Conservation (phyloP, 2,797 vertebrate genomes). For the Syngnathus rostellatus region DNA sequence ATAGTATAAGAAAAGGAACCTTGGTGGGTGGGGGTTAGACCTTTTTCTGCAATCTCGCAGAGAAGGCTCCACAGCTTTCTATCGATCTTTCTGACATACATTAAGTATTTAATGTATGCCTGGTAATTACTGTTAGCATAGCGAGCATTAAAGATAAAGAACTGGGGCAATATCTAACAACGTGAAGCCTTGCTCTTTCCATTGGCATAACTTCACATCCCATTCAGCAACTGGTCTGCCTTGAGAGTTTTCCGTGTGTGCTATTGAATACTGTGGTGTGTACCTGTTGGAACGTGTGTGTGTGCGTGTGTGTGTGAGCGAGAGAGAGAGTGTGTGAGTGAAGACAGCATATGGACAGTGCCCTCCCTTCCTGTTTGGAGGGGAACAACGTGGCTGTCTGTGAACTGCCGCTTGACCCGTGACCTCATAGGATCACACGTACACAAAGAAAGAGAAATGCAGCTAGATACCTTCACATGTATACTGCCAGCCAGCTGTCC, state of each 20-base stretch:
- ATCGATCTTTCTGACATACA: too few relatives aligned
- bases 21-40: too few relatives aligned
- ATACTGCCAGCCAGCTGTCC: conserved; percentile 65
- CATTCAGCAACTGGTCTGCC: conserved; percentile 5
- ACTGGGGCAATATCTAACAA: too few relatives aligned
- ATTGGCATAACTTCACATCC: neutral
- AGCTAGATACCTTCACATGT: conserved; percentile 48
- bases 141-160: too few relatives aligned
- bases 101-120: too few relatives aligned
- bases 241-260: neutral
- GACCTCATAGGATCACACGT: conserved; percentile 65
- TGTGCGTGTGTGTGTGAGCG: conserved; percentile 19
- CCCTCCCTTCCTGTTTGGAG: conserved; percentile 73
- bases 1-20: too few relatives aligned
- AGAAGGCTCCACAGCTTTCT: too few relatives aligned
- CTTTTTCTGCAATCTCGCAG: too few relatives aligned
- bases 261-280: neutral
- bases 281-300: conserved; percentile 9
- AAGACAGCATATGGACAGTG: conserved; percentile 75
- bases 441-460: conserved; percentile 44
- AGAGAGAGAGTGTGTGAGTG: conserved; percentile 46
- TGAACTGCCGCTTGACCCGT: conserved; percentile 65
- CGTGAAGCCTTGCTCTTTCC: neutral
- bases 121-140: too few relatives aligned
- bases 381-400: conserved; percentile 62